phyloP scores from a whole-genome alignment of 2,113 vertebrate genomes.

The Lethenteron reissneri region DNA sequence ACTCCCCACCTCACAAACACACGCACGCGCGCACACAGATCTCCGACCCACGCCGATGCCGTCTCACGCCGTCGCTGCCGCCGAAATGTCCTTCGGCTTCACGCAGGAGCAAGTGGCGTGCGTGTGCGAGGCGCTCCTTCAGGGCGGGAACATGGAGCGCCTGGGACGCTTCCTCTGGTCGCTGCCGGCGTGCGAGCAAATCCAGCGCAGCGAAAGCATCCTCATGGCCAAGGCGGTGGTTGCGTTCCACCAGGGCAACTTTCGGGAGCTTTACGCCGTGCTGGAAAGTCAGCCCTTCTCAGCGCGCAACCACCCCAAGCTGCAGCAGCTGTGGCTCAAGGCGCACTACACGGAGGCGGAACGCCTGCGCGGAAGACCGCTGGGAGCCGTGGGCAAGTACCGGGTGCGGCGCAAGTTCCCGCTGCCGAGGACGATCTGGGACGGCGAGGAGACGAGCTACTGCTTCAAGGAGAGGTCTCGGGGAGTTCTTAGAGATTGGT shows the following conservation, averaged over 20 bases:
- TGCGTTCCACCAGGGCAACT: conserved; percentile 89
- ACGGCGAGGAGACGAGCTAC: conserved; percentile 96
- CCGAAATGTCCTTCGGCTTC: conserved; percentile 50
- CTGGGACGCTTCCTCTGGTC: conserved; percentile 88
- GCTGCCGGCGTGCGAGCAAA: conserved; percentile 79
- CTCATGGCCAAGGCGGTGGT: conserved; percentile 95
- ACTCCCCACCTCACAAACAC: too few relatives aligned
- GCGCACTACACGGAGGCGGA: conserved; percentile 96
- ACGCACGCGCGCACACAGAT: too few relatives aligned
- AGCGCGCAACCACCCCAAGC: conserved; percentile 83
- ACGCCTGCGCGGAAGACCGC: conserved; percentile 73
- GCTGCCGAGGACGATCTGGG: conserved; percentile 88
- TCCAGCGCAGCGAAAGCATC: conserved; percentile 94
- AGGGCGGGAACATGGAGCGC: conserved; percentile 84
- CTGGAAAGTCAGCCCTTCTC: conserved; percentile 95
- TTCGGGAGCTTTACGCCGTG: conserved; percentile 93
- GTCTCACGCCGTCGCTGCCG: too few relatives aligned
- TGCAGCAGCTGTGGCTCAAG: conserved; percentile 96
- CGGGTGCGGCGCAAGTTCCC: conserved; percentile 92
- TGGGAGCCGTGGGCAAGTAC: conserved; percentile 90
- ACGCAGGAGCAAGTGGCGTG: conserved; percentile 98
- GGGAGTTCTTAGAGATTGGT: conserved; percentile 88
- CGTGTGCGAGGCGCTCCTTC: conserved; percentile 89
- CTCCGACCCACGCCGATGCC: too few relatives aligned
- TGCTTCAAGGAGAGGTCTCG: conserved; percentile 97